Evolutionary conservation across 2,888 invertebrate genomes (phyloP), one percentile per base, ranked within the genome.

Genomic region (Ochropleura leucogaster): DNA sequence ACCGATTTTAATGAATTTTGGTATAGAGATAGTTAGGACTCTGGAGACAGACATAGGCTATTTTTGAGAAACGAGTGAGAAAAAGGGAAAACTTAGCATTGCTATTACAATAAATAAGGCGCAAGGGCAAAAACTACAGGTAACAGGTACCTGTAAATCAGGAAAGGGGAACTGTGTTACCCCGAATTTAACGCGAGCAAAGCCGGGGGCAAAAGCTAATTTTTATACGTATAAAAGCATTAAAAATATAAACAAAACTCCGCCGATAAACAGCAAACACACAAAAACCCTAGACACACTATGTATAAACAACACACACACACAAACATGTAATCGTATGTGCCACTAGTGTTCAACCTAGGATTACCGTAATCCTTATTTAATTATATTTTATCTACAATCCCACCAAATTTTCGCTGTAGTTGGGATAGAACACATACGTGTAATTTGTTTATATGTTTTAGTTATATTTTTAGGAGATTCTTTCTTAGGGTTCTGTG

Each of bases 331-430:
- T 51, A 60, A 55, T 14, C 12, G 10, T 20, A 40, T 49, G 76
- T 80, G 55, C 51, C n/a, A 46, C 67, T 71, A 65, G 53, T 78
- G 83, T 69, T 79, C 46, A 72, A 63, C 53, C 62, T 59, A 67
- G 81, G 83, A 76, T 73, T 70, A 81, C 59, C 1, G 69, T 73
- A 44, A 83, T 83, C 81, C 64, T 79, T 73, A 70, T 70, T 81
- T 73, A 81, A 83, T 83, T 79, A 73, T 81, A 30, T 81, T 81
- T 83, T 83, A 81, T 83, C 79, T 83, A 79, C 79, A 72, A 83
- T 73, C 55, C 47, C 72, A 63, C 16, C n/a, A 69, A 73, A 55
- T 68, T 70, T 81, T 74, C 73, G 64, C 42, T 47, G 18, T 68
- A 68, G 60, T 73, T 57, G n/a, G 47, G 46, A 53, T 46, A 20